These are phyloP conservation scores for Torymus aiolomorphi DNA, from an alignment of 2,888 invertebrate species.

Conservation along the genomic window DNA sequence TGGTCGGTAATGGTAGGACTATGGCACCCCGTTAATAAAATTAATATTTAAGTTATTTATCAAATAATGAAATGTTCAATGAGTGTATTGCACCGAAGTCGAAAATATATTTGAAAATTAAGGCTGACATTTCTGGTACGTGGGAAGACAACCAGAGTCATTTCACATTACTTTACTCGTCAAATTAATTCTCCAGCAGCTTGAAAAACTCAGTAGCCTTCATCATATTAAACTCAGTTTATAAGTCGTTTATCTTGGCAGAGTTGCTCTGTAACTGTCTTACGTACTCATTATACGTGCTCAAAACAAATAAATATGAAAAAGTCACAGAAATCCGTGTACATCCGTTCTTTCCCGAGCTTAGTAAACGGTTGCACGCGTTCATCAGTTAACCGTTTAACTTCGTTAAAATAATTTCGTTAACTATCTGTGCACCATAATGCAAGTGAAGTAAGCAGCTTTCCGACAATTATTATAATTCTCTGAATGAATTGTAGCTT, in stretches of 20 bases:
- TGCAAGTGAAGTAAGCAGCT: constrained; percentile 7
- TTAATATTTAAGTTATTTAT: too few relatives aligned
- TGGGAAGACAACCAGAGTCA: constrained; percentile 39
- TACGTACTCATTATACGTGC: not conserved
- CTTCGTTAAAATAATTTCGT: constrained; percentile 25
- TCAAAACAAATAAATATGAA: constrained; percentile 23
- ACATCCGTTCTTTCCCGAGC: constrained; percentile 1
- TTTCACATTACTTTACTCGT: constrained; percentile 43
- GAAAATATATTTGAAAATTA: not conserved
- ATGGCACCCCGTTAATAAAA: too few relatives aligned
- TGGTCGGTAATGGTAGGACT: too few relatives aligned
- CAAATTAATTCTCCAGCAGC: constrained; percentile 11
- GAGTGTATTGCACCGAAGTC: not conserved
- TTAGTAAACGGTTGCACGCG: not conserved
- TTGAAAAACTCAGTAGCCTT: constrained; percentile 17
- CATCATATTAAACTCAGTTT: constrained; percentile 38
- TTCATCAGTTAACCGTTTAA: constrained; percentile 36
- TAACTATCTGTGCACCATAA: constrained; percentile 21
- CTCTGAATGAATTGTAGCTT: constrained; percentile 16
- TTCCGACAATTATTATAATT: constrained; percentile 15
- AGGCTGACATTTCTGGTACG: constrained; percentile 19
- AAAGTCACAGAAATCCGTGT: not conserved
- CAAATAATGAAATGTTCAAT: too few relatives aligned
- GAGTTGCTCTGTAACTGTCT: not conserved
- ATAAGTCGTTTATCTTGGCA: constrained; percentile 32